Percentiles rank a stretch among this genome's conserved stretches.
phyloP scores from a whole-genome alignment of 2,888 invertebrate species.

The Polyploca ridens region DNA sequence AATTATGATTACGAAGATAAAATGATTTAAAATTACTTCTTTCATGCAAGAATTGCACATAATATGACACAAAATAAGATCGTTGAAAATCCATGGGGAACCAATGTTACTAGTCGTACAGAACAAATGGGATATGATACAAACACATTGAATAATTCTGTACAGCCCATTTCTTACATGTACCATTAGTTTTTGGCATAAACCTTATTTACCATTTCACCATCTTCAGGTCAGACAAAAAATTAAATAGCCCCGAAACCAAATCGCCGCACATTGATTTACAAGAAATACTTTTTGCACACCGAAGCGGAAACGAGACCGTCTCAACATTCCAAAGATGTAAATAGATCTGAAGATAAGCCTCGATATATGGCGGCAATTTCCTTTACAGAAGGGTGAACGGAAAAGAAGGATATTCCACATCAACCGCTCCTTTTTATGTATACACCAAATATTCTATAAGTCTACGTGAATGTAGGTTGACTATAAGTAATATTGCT shows the following conservation, averaged over 20 bases:
- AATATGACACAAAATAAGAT: too few species aligned
- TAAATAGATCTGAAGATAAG: constrained; percentile 77
- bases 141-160: too few species aligned
- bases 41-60: too few species aligned
- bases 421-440: constrained; percentile 60
- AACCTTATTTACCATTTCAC: background rate
- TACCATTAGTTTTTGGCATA: background rate
- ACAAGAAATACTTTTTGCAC: constrained; percentile 5
- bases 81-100: too few species aligned
- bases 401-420: constrained; percentile 57
- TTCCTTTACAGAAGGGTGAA: constrained; percentile 70
- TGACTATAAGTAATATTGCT: constrained; percentile 19
- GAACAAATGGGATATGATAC: too few species aligned
- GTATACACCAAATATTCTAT: constrained; percentile 54
- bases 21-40: too few species aligned
- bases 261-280: constrained; percentile 3
- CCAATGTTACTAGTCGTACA: too few species aligned
- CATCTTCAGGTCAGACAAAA: background rate
- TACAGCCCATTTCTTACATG: too few species aligned
- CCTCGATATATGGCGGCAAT: constrained; percentile 76
- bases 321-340: constrained; percentile 60
- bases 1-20: too few species aligned
- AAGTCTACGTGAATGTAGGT: constrained; percentile 16
- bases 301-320: constrained; percentile 43
- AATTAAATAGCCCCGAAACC: background rate